Evolutionary conservation across 2,113 vertebrate species (phyloP).

Genomic region (Crotalus horridus): DNA sequence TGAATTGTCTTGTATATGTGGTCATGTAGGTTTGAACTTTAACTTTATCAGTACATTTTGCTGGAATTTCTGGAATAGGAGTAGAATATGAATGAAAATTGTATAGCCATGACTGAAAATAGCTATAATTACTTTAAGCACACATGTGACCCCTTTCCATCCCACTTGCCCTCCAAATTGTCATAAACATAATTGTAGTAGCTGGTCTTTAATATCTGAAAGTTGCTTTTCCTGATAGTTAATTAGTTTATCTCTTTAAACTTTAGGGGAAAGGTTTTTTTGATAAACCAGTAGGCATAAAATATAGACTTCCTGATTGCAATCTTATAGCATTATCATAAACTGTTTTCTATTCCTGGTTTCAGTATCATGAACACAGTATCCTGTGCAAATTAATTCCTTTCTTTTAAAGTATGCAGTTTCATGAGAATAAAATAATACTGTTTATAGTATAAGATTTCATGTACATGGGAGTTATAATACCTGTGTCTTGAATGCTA

Average conservation of each 20-base stretch:
- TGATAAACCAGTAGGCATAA: conserved; percentile 16
- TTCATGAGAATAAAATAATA: neutral
- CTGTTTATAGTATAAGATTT: neutral
- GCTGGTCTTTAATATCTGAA: neutral
- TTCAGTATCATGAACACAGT: neutral
- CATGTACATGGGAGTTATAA: neutral
- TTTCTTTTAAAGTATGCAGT: neutral
- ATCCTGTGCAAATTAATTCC: neutral
- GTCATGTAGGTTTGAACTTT: neutral
- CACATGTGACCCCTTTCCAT: neutral
- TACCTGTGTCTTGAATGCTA: neutral
- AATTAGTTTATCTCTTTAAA: neutral
- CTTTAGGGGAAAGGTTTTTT: neutral
- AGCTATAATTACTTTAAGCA: neutral
- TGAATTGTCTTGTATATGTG: neutral
- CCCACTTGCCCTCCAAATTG: neutral
- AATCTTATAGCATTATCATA: neutral
- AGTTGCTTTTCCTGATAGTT: neutral
- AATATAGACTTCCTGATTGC: neutral
- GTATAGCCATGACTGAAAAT: neutral
- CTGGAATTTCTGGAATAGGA: neutral
- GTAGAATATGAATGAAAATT: neutral
- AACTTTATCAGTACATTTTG: neutral
- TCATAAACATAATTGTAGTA: neutral
- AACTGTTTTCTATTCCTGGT: neutral